A percentile compares a stretch with the other conserved stretches of the same genome.
Conservation (phyloP, 2,888 invertebrate genomes). For the Sarcophaga subvicina region DNA sequence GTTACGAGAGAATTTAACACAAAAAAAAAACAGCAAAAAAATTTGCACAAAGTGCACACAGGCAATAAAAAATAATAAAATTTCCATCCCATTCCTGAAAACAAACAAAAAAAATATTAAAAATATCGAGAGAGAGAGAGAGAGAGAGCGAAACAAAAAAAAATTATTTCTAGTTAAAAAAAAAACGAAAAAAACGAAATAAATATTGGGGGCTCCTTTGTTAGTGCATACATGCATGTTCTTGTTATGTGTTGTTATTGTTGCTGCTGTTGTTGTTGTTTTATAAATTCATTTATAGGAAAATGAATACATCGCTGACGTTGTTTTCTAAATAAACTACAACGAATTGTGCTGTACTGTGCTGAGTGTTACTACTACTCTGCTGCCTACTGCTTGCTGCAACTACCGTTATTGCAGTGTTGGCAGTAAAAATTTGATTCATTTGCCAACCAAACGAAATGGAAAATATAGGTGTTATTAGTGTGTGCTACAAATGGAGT, state of each 20-base stretch:
- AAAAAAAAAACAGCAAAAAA: slow-evolving; percentile 12
- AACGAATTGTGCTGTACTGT: background rate
- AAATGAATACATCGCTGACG: slow-evolving; percentile 38
- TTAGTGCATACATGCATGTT: background rate
- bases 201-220: background rate
- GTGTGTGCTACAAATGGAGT: too few relatives aligned
- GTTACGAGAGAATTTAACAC: slow-evolving; percentile 45
- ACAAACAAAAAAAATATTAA: too few relatives aligned
- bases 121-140: too few relatives aligned
- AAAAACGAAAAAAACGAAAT: background rate
- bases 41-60: slow-evolving; percentile 57
- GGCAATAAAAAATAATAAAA: slow-evolving; percentile 66
- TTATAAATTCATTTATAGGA: slow-evolving; percentile 56
- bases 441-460: background rate
- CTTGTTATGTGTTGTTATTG: slow-evolving; percentile 3
- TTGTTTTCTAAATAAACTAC: slow-evolving; percentile 49
- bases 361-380: too few relatives aligned
- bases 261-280: slow-evolving; percentile 45
- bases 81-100: slow-evolving; percentile 33
- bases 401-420: slow-evolving; percentile 22
- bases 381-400: slow-evolving; percentile 7
- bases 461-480: too few relatives aligned
- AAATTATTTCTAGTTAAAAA: slow-evolving; percentile 43
- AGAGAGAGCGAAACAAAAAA: slow-evolving; percentile 18
- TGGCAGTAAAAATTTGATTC: slow-evolving; percentile 46